Evolutionary conservation across 2,797 vertebrate genomes (phyloP), one percentile per base, ranked within the genome.

Genomic region (Phyllotis vaccarum): DNA sequence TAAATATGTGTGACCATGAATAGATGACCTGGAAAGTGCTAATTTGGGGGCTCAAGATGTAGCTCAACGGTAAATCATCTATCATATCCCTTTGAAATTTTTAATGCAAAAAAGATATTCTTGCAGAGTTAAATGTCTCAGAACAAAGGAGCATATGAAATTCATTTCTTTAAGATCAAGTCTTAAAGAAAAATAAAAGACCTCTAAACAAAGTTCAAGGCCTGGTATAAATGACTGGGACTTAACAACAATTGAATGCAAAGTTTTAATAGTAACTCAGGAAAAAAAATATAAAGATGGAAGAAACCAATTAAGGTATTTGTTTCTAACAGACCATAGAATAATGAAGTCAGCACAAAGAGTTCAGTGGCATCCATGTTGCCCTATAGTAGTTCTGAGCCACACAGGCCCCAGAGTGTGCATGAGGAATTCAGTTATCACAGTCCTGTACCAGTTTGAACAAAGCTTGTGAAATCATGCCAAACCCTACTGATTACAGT

Each of bases 221-320:
- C 19, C 79, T 95, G 62, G 72, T 24, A 5, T 16, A 81, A 19
- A 89, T 76, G 13, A 88, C 16, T 7, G 89, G n/a, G 43, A 64
- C 19, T 91, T 88, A 62, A 4, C 80, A 75, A 19, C 80, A 75
- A 19, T 5, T 92, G 14, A 85, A 88, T 80, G 62, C 64, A 90
- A 83, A 43, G n/a, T 66, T 79, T 90, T 60, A 29, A 89, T 79
- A 92, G 86, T 86, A 76, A 85, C 31, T 86, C 49, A 62, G 34
- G 22, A 72, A 60, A 58, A 83, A 46, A 29, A 43, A 89, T 76
- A 70, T 80, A 52, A 66, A 81, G 64, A 89, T 86, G 16, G 13
- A 91, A 94, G 22, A 93, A 79, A 58, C 94, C 29, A 89, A 79
- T 70, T 49, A 90, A 86, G 19, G 17, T 3, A 83, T 91, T 90